phyloP scores from a whole-genome alignment of 2,113 vertebrate genomes.

The Hippocampus zosterae region DNA sequence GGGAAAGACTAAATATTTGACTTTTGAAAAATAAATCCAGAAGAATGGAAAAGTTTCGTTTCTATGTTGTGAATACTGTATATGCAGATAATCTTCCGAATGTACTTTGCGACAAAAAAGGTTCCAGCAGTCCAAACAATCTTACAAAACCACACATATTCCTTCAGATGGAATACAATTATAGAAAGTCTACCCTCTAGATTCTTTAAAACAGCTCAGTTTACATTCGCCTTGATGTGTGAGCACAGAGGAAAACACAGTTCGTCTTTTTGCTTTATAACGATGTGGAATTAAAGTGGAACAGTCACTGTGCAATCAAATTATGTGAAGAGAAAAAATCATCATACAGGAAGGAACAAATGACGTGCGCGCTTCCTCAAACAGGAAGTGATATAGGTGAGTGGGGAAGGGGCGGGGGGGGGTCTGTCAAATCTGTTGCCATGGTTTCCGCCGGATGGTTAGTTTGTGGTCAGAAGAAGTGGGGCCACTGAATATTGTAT shows the following conservation, averaged over 20 bases:
- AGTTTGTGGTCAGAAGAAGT: slow-evolving; percentile 16
- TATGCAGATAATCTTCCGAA: slow-evolving; percentile 18
- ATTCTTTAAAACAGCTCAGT: slow-evolving; percentile 14
- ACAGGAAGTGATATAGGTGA: slow-evolving; percentile 39
- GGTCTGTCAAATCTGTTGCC: slow-evolving; percentile 29
- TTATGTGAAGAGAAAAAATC: slow-evolving; percentile 1
- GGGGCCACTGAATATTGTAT: slow-evolving; percentile 1
- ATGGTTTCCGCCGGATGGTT: slow-evolving; percentile 34
- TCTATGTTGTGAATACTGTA: neutral
- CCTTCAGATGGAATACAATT: neutral
- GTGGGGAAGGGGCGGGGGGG: neutral
- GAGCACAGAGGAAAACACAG: slow-evolving; percentile 1
- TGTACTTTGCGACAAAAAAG: slow-evolving; percentile 47
- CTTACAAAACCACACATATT: neutral
- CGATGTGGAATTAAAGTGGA: neutral
- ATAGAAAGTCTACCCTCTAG: neutral
- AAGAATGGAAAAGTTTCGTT: neutral
- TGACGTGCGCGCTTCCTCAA: slow-evolving; percentile 35
- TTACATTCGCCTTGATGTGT: slow-evolving; percentile 21
- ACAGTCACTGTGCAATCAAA: slow-evolving; percentile 1
- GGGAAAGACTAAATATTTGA: neutral
- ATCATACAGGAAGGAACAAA: slow-evolving; percentile 46
- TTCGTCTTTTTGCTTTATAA: neutral
- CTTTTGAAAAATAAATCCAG: neutral
- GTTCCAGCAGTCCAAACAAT: slow-evolving; percentile 13